Evolutionary conservation across 1,140 invertebrate genomes (phyloP).

Genomic region (Drosophila miranda): DNA sequence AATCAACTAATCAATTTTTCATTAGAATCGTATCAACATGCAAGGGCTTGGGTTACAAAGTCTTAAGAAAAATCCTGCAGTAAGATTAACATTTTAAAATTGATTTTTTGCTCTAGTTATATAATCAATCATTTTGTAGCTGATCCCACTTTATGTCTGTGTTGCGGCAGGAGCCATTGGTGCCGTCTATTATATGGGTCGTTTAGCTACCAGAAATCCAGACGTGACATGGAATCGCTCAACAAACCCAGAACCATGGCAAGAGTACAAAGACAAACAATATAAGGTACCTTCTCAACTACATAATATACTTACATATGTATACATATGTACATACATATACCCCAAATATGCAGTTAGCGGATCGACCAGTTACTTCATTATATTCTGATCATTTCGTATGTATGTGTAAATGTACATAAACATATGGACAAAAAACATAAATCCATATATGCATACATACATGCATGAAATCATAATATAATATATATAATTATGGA

Average conservation of each 20-base stretch:
- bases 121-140: conserved; percentile 83
- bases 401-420: no score
- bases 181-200: conserved; percentile 85
- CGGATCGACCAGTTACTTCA: not conserved
- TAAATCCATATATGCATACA: not conserved
- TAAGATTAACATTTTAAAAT: conserved; percentile 77
- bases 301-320: not conserved
- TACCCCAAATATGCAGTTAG: not conserved
- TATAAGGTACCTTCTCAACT: conserved; percentile 87
- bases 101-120: conserved; percentile 18
- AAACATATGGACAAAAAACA: not conserved
- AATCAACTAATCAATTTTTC: not conserved
- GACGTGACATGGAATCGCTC: conserved; percentile 91
- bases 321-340: no score
- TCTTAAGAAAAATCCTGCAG: conserved; percentile 86
- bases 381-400: no score
- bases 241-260: conserved; percentile 90
- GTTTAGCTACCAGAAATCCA: conserved; percentile 89
- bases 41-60: conserved; percentile 83
- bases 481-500: not conserved
- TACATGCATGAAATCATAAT: no score
- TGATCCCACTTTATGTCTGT: conserved; percentile 91
- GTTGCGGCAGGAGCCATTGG: conserved; percentile 85
- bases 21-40: conserved; percentile 72
- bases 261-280: conserved; percentile 89